phyloP scores from a whole-genome alignment of 2,113 vertebrate species.

The Acanthochromis polyacanthus region DNA sequence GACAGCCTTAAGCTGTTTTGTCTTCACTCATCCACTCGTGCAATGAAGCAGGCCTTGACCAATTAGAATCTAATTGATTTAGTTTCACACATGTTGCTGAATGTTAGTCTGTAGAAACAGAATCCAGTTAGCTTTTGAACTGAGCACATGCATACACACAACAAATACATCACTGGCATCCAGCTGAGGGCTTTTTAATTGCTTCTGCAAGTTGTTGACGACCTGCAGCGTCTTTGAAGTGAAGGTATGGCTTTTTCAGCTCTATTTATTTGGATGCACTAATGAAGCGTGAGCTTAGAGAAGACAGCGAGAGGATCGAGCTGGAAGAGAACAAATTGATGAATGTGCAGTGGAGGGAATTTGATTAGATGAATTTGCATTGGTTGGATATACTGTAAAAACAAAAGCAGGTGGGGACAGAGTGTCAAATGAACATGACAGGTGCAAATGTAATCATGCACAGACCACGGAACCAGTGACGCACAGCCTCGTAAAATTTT shows the following conservation, averaged over 20 bases:
- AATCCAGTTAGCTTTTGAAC: slow-evolving; percentile 33
- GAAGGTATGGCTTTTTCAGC: slow-evolving; percentile 55
- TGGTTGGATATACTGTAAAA: background rate
- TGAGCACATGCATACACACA: slow-evolving; percentile 11
- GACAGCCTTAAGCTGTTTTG: slow-evolving; percentile 29
- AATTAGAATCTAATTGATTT: slow-evolving; percentile 51
- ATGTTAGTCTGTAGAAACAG: slow-evolving; percentile 27
- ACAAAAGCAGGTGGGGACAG: slow-evolving; percentile 20
- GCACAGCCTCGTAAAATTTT: background rate
- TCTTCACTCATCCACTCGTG: slow-evolving; percentile 10
- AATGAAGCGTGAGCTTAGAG: slow-evolving; percentile 63
- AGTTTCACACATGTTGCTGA: slow-evolving; percentile 8
- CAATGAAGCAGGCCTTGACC: slow-evolving; percentile 34
- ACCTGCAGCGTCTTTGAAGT: slow-evolving; percentile 67
- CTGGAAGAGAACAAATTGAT: slow-evolving; percentile 27
- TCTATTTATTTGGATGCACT: slow-evolving; percentile 58
- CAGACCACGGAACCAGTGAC: background rate
- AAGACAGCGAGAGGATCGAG: slow-evolving; percentile 19
- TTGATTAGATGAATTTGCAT: slow-evolving; percentile 30
- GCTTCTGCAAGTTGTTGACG: slow-evolving; percentile 62
- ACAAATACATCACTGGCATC: slow-evolving; percentile 45
- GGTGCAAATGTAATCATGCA: background rate
- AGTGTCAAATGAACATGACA: slow-evolving; percentile 16
- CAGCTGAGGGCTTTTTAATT: slow-evolving; percentile 65
- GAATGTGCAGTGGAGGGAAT: slow-evolving; percentile 40